Percentiles rank a stretch among this genome's conserved stretches.
Conservation (phyloP, 2,888 invertebrate species). For the Ariolimax columbianus region DNA sequence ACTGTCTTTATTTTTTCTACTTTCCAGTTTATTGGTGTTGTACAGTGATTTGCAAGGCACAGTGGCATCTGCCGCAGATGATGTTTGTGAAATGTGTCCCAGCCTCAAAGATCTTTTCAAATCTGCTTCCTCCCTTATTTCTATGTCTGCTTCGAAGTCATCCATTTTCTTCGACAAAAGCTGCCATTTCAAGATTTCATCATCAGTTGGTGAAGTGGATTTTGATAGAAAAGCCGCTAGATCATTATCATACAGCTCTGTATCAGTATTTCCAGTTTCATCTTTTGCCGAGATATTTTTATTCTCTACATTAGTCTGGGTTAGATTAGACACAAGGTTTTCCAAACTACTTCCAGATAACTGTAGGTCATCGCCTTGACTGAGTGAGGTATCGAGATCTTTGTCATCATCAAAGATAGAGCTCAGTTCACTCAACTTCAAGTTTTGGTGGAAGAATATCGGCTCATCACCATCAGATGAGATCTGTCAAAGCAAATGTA, state of each 20-base stretch:
- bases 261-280: constrained; percentile 20
- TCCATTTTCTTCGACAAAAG: constrained; percentile 20
- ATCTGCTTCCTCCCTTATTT: constrained; percentile 45
- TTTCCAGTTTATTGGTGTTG: not conserved
- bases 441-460: constrained; percentile 68
- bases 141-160: constrained; percentile 44
- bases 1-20: not conserved
- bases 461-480: constrained; percentile 74
- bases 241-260: constrained; percentile 57
- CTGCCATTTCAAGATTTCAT: constrained; percentile 30
- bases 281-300: not conserved
- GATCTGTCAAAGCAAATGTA: constrained; percentile 40
- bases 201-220: constrained; percentile 32
- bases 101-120: constrained; percentile 9
- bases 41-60: not conserved
- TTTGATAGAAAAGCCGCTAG: constrained; percentile 52
- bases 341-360: not conserved
- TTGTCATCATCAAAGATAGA: constrained; percentile 68
- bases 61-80: not conserved
- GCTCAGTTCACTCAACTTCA: constrained; percentile 57
- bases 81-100: not conserved
- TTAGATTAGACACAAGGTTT: not conserved
- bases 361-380: constrained; percentile 55
- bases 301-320: not conserved
- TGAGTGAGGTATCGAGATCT: constrained; percentile 70